phyloP scores from a whole-genome alignment of 2,888 invertebrate genomes.

The Polylopha cassiicola region DNA sequence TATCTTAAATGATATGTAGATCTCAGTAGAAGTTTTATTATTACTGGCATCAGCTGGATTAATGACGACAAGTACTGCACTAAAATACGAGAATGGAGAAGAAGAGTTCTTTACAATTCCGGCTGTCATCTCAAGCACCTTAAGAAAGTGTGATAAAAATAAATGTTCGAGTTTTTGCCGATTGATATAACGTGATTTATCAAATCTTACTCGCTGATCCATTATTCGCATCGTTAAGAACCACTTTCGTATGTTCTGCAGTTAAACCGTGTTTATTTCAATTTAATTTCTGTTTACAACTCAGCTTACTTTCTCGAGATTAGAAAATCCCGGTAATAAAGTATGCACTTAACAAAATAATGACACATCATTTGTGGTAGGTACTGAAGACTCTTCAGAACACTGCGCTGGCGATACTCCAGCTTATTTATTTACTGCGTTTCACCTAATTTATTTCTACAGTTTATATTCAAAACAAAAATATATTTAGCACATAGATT shows the following conservation, averaged over 20 bases:
- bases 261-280: too few species aligned
- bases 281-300: too few species aligned
- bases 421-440: slow-evolving; percentile 53
- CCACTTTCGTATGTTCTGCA: too few species aligned
- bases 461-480: slow-evolving; percentile 33
- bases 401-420: slow-evolving; percentile 45
- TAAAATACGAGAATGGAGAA: slow-evolving; percentile 3
- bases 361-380: slow-evolving; percentile 6
- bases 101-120: too few species aligned
- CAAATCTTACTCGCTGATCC: too few species aligned
- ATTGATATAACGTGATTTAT: too few species aligned
- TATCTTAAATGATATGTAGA: slow-evolving; percentile 27
- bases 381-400: slow-evolving; percentile 21
- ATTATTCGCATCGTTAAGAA: too few species aligned
- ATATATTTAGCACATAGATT: slow-evolving; percentile 22
- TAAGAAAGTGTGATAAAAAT: too few species aligned
- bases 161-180: too few species aligned
- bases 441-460: slow-evolving; percentile 55
- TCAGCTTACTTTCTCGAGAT: too few species aligned
- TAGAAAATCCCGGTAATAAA: not conserved
- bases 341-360: not conserved
- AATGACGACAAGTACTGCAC: slow-evolving; percentile 12
- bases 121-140: too few species aligned
- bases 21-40: slow-evolving; percentile 28
- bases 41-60: slow-evolving; percentile 27